Conservation (phyloP, 2,888 invertebrate species). For the Diaprepes abbreviatus region DNA sequence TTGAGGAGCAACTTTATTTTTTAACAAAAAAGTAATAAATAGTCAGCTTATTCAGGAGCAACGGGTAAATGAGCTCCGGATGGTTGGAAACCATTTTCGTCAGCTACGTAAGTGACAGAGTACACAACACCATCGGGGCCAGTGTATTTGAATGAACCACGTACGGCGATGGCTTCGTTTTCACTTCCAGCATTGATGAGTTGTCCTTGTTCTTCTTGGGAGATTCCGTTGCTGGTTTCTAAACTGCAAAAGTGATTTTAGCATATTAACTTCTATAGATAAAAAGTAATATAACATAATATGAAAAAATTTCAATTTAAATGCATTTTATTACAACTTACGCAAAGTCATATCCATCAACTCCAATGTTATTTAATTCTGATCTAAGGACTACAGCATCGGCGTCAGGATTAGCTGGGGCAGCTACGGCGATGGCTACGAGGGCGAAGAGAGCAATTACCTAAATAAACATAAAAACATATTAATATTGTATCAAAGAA, state of each 20-base stretch:
- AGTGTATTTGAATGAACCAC: conserved; percentile 74
- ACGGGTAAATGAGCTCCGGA: conserved; percentile 68
- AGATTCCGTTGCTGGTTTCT: conserved; percentile 77
- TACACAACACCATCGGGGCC: conserved; percentile 75
- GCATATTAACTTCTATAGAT: too few species aligned
- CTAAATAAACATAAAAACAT: conserved; percentile 35
- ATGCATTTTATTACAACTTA: too few species aligned
- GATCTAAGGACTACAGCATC: conserved; percentile 50
- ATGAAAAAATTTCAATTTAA: too few species aligned
- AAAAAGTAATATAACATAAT: background rate
- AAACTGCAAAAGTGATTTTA: conserved; percentile 67
- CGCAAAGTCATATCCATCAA: conserved; percentile 58
- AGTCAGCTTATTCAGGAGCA: conserved; percentile 23
- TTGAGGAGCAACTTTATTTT: conserved; percentile 26
- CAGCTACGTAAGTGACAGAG: conserved; percentile 74
- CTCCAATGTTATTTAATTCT: conserved; percentile 59
- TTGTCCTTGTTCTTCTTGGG: conserved; percentile 74
- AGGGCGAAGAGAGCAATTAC: conserved; percentile 53
- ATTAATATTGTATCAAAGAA: too few species aligned
- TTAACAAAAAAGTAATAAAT: too few species aligned
- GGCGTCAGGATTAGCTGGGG: conserved; percentile 35
- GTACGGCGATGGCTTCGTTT: conserved; percentile 73
- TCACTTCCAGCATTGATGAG: conserved; percentile 75
- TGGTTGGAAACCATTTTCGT: conserved; percentile 74
- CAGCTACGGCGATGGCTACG: conserved; percentile 50